Evolutionary conservation across 2,888 invertebrate species (phyloP).

Genomic region (Gisinianus flammeolus): DNA sequence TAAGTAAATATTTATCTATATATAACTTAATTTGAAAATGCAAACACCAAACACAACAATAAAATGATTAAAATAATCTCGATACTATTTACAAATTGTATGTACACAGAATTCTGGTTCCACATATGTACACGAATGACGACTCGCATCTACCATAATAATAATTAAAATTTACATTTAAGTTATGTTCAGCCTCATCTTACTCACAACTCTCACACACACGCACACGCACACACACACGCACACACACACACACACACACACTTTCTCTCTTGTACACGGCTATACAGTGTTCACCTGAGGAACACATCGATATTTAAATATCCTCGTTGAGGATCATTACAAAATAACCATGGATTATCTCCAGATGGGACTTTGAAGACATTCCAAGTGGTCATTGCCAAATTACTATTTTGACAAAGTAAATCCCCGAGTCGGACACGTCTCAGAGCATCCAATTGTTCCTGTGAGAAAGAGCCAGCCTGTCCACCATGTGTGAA

Average conservation of each 20-base stretch:
- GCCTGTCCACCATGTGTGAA: conserved; percentile 52
- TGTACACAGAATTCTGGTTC: too few relatives aligned
- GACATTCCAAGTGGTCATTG: conserved; percentile 46
- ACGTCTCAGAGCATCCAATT: conserved; percentile 45
- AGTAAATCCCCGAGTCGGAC: conserved; percentile 53
- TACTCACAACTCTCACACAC: background rate
- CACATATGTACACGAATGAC: too few relatives aligned
- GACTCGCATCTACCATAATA: background rate
- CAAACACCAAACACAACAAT: too few relatives aligned
- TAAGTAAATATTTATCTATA: background rate
- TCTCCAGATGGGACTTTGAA: conserved; percentile 50
- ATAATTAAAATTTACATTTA: background rate
- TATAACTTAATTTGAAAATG: too few relatives aligned
- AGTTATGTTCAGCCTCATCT: background rate
- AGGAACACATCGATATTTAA: conserved; percentile 57
- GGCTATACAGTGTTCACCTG: background rate
- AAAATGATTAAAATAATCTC: too few relatives aligned
- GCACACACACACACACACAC: too few relatives aligned
- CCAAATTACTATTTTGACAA: conserved; percentile 52
- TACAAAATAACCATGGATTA: conserved; percentile 55
- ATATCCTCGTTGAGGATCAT: conserved; percentile 52
- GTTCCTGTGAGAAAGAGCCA: conserved; percentile 44
- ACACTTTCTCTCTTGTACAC: too few relatives aligned
- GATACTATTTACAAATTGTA: too few relatives aligned
- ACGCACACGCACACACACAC: too few relatives aligned